These are phyloP conservation scores for Tanypteryx hageni DNA, from an alignment of 2,888 invertebrate genomes.

Conservation along the genomic window DNA sequence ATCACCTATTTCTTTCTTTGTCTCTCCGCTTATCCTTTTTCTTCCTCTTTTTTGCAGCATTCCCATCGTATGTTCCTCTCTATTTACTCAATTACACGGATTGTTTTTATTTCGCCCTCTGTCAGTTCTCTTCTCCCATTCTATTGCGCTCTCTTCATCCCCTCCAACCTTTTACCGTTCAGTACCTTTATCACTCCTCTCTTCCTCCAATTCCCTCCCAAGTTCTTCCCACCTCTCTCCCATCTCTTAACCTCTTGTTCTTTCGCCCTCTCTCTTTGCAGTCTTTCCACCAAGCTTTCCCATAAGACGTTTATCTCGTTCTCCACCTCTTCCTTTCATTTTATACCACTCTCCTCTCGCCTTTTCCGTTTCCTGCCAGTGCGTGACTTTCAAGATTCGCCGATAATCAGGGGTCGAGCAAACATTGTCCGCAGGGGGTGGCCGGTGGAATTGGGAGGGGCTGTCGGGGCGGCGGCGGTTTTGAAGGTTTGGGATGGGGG, in stretches of 20 bases:
- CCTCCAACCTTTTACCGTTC: background rate
- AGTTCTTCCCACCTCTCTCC: background rate
- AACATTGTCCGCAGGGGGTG: constrained; percentile 48
- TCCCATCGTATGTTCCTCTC: background rate
- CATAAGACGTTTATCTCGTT: background rate
- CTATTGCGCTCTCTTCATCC: background rate
- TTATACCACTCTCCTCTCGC: background rate
- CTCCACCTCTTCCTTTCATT: background rate
- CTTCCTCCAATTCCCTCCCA: background rate
- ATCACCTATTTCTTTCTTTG: background rate
- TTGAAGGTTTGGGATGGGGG: background rate
- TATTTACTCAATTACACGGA: background rate
- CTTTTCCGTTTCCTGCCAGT: background rate
- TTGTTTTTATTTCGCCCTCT: background rate
- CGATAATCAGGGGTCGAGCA: constrained; percentile 59
- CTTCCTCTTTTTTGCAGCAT: background rate
- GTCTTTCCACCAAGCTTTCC: background rate
- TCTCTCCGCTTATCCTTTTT: background rate
- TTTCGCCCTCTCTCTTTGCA: background rate
- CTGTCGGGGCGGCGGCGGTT: background rate
- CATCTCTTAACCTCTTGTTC: background rate
- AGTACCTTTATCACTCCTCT: background rate
- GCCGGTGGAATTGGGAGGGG: background rate
- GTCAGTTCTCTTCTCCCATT: background rate
- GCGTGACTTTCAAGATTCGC: constrained; percentile 48